These are phyloP conservation scores for Drosophila equinoxialis DNA, from an alignment of 1,140 invertebrate genomes.

Conservation along the genomic window DNA sequence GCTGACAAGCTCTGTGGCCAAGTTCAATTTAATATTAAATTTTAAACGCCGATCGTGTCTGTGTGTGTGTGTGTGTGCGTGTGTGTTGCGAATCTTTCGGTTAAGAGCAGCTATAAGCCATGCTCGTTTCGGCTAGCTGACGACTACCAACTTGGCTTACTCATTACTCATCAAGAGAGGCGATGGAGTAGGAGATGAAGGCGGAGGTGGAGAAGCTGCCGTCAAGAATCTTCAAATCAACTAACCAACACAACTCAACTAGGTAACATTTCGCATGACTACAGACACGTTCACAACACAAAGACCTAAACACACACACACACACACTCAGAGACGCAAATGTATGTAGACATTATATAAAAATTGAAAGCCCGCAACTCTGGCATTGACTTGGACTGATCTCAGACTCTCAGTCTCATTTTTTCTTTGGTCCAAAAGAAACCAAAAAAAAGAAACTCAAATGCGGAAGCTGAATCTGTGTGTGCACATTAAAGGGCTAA, in stretches of 20 bases:
- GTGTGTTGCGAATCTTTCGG: conserved; percentile 50
- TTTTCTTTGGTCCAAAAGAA: conserved; percentile 57
- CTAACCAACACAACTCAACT: conserved; percentile 13
- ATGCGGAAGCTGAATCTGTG: conserved; percentile 1
- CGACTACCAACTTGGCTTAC: conserved; percentile 5
- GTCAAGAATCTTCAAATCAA: conserved; percentile 65
- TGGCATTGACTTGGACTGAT: conserved; percentile 68
- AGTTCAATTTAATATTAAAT: conserved; percentile 82
- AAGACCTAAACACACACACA: conserved; percentile 13
- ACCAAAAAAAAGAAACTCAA: neutral
- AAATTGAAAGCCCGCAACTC: conserved; percentile 46
- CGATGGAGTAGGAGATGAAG: neutral
- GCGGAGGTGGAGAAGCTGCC: conserved; percentile 1
- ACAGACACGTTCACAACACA: conserved; percentile 60
- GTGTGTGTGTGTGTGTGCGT: neutral
- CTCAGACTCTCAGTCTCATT: conserved; percentile 36
- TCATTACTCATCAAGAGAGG: conserved; percentile 14
- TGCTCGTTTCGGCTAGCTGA: conserved; percentile 25
- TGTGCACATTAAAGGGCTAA: conserved; percentile 9
- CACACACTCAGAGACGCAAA: neutral
- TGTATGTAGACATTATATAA: neutral
- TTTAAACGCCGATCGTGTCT: conserved; percentile 42
- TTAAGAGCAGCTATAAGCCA: conserved; percentile 1
- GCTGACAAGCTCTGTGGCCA: conserved; percentile 67
- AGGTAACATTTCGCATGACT: conserved; percentile 49